Conservation (phyloP, 2,113 vertebrate genomes). For the Macrotus californicus region DNA sequence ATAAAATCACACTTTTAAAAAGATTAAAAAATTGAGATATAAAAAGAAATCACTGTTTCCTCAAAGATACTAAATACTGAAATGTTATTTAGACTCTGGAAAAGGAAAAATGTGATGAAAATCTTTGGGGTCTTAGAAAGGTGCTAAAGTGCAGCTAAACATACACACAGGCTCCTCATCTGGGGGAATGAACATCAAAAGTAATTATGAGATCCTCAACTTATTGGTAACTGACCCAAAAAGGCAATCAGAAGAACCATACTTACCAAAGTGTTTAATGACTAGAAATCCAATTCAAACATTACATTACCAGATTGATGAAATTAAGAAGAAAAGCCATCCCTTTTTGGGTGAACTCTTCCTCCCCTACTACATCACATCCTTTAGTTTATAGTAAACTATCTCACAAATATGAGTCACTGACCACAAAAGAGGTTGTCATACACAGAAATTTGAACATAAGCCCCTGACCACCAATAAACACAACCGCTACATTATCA, state of each 20-base stretch:
- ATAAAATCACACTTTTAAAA: constrained; percentile 15
- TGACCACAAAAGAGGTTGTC: not conserved
- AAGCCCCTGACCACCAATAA: not conserved
- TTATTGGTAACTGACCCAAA: not conserved
- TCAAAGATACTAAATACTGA: constrained; percentile 27
- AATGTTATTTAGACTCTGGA: not conserved
- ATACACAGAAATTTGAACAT: not conserved
- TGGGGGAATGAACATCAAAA: not conserved
- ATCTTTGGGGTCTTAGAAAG: not conserved
- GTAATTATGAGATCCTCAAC: not conserved
- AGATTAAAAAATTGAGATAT: not conserved
- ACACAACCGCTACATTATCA: not conserved
- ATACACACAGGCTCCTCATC: not conserved
- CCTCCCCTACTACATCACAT: not conserved
- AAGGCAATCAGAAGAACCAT: constrained; percentile 9
- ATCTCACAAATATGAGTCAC: not conserved
- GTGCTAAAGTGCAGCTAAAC: not conserved
- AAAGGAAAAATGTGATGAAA: not conserved
- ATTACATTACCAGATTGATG: not conserved
- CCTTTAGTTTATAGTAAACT: not conserved
- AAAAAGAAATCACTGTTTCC: not conserved
- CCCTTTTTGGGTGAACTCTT: not conserved
- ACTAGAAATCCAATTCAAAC: constrained; percentile 1
- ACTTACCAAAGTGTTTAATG: not conserved
- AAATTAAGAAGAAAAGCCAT: constrained; percentile 10